Conservation (phyloP, 2,113 vertebrate species). For the Eidolon helvum region DNA sequence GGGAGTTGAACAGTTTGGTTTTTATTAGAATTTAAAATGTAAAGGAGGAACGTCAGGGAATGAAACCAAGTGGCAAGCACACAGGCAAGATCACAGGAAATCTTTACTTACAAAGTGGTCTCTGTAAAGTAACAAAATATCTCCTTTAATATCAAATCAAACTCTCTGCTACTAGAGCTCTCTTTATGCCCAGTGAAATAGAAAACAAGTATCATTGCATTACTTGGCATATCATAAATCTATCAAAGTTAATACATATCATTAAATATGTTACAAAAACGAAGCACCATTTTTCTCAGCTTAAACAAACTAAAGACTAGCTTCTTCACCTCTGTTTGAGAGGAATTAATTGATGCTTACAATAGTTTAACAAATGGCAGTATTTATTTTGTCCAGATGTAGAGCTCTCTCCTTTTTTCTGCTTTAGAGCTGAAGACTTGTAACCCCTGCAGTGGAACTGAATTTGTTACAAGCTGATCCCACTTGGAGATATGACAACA, state of each 20-base stretch:
- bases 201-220: neutral
- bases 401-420: neutral
- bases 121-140: neutral
- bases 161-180: neutral
- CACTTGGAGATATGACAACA: constrained; percentile 42
- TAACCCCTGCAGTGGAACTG: neutral
- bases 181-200: neutral
- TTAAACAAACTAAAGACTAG: neutral
- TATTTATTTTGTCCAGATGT: neutral
- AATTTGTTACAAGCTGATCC: constrained; percentile 48
- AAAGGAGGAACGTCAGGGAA: neutral
- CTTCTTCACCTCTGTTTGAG: neutral
- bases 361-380: neutral
- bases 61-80: neutral
- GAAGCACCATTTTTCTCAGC: neutral
- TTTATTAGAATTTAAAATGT: neutral
- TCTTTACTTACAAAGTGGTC: neutral
- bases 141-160: neutral
- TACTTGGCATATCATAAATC: neutral
- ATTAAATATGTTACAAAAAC: neutral
- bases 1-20: neutral
- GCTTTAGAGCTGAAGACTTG: neutral
- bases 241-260: neutral
- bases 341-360: neutral
- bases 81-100: neutral